These are phyloP conservation scores for Hemicentrotus pulcherrimus DNA, from an alignment of 35 echinoderm and acorn worm species.

Conservation along the genomic window DNA sequence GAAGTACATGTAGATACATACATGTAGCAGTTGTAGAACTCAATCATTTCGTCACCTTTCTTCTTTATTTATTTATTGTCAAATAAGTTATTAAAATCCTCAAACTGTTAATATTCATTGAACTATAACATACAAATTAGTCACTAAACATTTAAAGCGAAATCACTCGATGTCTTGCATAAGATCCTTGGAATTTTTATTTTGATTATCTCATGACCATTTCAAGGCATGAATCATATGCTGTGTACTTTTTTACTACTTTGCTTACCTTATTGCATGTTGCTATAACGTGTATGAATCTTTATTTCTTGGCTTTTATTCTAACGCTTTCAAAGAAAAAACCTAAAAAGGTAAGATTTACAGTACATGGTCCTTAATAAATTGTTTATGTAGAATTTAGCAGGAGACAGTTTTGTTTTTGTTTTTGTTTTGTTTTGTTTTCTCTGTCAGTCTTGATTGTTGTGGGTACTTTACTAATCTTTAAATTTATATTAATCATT, in stretches of 20 bases:
- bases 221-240: not conserved
- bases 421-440: not conserved
- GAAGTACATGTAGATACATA: not conserved
- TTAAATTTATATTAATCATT: not conserved
- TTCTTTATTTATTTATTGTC: too few relatives aligned
- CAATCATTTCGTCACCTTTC: not conserved
- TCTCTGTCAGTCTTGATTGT: not conserved
- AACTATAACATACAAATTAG: not conserved
- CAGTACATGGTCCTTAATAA: not conserved
- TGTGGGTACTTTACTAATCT: not conserved
- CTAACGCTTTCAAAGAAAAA: not conserved
- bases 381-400: not conserved
- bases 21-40: not conserved
- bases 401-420: not conserved
- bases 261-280: not conserved
- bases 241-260: not conserved
- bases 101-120: not conserved
- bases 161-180: not conserved
- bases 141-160: not conserved
- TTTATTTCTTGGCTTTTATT: not conserved
- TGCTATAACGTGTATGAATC: not conserved
- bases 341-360: constrained; percentile 1
- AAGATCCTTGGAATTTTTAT: not conserved
- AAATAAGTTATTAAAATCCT: too few relatives aligned
- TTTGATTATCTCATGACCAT: not conserved